Base-by-base conservation (phyloP, 2,888 invertebrate genomes). In the Diarsia rubi region DNA sequence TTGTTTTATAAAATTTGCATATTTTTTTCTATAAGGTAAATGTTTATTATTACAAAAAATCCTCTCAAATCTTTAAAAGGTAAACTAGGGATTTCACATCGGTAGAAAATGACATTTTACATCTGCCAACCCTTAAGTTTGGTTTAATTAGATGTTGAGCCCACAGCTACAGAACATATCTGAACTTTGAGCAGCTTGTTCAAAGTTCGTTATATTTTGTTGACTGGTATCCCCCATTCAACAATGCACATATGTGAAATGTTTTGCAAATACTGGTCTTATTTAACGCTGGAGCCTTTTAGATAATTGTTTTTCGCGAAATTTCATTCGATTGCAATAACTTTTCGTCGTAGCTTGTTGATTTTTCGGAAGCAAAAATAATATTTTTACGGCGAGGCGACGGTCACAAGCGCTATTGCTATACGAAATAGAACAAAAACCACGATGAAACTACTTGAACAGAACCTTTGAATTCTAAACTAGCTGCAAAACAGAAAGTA, bases 141-240 rank as follows among this genome's bases (percentile, higher is more conserved):
- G 27, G 42, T 72, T 73, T 83, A 84, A 88, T 88, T 80, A 78
- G 75, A 67, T 70, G 49, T 57, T 47, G 52, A 78, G 54, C 57
- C 66, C 54, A 75, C 75, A 81, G 69, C 73, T 69, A 75, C 72
- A 75, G 60, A 79, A 73, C 42, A 67, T 71, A 73, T 65, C 66
- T 21, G 54, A 86, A 84, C 75, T 79, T 74, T 68, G 62, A 67
- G 31, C 47, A 84, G 74, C 74, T 73, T 79, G 79, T 84, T 86
- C 67, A 75, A 80, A 84, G 69, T 75, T 82, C 67, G 31, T 52
- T 21, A 69, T 67, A 57, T 73, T 80, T 69, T 54, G 81, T 68
- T 70, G 63, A 60, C 60, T 59, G 59, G 45, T 54, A 75, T 67
- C 52, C 68, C 54, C 59, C 37, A 54, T 65, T 69, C 62, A 60